Conservation (phyloP, 2,113 vertebrate genomes). For the Cyanoramphus novaezelandiae region DNA sequence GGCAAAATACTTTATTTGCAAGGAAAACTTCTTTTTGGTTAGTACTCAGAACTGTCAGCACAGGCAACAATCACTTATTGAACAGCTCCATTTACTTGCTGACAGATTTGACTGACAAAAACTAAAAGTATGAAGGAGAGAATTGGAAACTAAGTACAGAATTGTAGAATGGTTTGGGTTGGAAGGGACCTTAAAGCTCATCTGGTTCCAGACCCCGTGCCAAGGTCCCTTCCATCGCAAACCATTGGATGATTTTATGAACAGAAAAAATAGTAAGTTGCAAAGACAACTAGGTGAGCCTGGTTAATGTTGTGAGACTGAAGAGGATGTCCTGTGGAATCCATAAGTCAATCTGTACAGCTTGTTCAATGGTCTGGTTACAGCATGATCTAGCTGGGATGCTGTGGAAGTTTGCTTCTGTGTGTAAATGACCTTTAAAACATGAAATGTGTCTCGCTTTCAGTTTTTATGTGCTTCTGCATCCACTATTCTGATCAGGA, state of each 20-base stretch:
- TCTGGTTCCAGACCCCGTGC: not conserved
- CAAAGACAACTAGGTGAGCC: not conserved
- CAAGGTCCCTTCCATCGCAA: not conserved
- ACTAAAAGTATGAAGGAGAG: not conserved
- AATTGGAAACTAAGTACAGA: not conserved
- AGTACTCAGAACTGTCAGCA: not conserved
- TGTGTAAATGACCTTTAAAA: not conserved
- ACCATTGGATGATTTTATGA: not conserved
- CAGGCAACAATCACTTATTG: not conserved
- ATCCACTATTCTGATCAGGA: not conserved
- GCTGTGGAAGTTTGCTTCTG: not conserved
- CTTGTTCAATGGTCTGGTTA: not conserved
- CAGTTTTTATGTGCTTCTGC: not conserved
- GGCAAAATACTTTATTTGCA: not conserved
- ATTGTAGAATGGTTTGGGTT: not conserved
- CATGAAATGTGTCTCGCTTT: not conserved
- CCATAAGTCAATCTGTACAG: not conserved
- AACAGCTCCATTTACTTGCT: not conserved
- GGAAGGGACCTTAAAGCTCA: not conserved
- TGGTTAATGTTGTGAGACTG: not conserved
- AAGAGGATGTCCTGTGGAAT: not conserved
- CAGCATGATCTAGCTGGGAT: not conserved
- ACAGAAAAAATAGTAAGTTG: not conserved
- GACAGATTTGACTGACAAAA: not conserved
- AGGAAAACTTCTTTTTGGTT: not conserved